Percentiles rank a stretch among this genome's conserved stretches.
Evolutionary conservation across 2,113 vertebrate species (phyloP).

Genomic region (Oncorhynchus kisutch): DNA sequence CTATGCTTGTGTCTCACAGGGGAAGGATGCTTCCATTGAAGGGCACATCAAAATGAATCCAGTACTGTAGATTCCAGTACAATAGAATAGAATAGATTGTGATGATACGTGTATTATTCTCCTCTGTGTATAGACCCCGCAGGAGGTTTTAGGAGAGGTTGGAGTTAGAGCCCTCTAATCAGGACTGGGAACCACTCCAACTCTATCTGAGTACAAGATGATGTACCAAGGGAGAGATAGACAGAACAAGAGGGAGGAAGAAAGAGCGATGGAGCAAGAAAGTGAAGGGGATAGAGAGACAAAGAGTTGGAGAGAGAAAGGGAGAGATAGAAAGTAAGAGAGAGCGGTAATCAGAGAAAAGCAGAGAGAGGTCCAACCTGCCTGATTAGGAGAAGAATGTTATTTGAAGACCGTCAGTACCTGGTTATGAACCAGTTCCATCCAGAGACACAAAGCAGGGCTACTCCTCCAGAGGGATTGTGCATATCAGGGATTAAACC

Average conservation of each 20-base stretch:
- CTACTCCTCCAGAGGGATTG: constrained; percentile 58
- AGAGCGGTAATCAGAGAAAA: background rate
- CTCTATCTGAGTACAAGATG: no score
- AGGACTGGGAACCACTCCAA: no score
- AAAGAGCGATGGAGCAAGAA: background rate
- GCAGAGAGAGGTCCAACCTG: constrained; percentile 53
- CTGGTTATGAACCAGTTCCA: constrained; percentile 63
- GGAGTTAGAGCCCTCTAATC: no score
- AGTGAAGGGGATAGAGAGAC: background rate
- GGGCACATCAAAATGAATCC: no score
- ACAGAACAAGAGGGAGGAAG: constrained; percentile 14
- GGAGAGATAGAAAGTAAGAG: constrained; percentile 24
- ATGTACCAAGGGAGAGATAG: background rate
- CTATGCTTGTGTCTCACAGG: no score
- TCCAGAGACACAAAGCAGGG: constrained; percentile 63
- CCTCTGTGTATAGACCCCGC: no score
- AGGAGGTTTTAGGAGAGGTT: no score
- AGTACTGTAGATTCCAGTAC: no score
- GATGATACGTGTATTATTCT: no score
- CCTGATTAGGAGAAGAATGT: constrained; percentile 73
- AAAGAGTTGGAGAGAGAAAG: constrained; percentile 5
- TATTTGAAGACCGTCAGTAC: constrained; percentile 73
- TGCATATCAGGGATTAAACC: constrained; percentile 23
- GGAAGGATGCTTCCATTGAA: no score
- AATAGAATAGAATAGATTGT: no score